Percentiles rank a stretch among this genome's conserved stretches.
These are phyloP conservation scores for Pogona vitticeps DNA, from an alignment of 2,113 vertebrate genomes.

Conservation along the genomic window DNA sequence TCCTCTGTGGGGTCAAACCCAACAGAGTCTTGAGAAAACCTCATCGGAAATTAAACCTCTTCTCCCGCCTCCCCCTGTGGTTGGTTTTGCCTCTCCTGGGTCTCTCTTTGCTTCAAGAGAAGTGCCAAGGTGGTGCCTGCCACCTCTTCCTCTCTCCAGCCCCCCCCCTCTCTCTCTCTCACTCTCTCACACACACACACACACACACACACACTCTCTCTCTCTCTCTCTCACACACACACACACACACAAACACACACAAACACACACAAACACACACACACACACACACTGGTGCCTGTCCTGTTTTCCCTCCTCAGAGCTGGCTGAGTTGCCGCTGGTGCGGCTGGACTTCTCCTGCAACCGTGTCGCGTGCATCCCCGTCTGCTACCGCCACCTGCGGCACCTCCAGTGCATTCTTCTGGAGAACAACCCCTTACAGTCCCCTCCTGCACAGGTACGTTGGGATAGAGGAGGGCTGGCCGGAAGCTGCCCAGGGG, in stretches of 20 bases:
- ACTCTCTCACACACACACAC: background rate
- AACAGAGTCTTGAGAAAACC: too few relatives aligned
- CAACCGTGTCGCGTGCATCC: constrained; percentile 86
- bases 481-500: background rate
- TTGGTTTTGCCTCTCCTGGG: too few relatives aligned
- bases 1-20: too few relatives aligned
- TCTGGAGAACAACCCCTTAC: constrained; percentile 89
- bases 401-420: constrained; percentile 86
- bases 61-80: too few relatives aligned
- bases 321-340: constrained; percentile 87
- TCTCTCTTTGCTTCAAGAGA: background rate
- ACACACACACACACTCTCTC: too few relatives aligned
- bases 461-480: background rate
- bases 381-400: constrained; percentile 87
- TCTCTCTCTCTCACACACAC: too few relatives aligned
- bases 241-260: too few relatives aligned
- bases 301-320: constrained; percentile 61
- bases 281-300: too few relatives aligned
- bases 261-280: too few relatives aligned
- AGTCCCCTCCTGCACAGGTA: constrained; percentile 85
- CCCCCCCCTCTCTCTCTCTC: background rate
- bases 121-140: background rate
- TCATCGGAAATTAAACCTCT: too few relatives aligned
- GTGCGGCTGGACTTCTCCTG: constrained; percentile 90
- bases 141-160: background rate